Evolutionary conservation across 2,888 invertebrate species (phyloP).

Genomic region (Parasteatoda lunata): DNA sequence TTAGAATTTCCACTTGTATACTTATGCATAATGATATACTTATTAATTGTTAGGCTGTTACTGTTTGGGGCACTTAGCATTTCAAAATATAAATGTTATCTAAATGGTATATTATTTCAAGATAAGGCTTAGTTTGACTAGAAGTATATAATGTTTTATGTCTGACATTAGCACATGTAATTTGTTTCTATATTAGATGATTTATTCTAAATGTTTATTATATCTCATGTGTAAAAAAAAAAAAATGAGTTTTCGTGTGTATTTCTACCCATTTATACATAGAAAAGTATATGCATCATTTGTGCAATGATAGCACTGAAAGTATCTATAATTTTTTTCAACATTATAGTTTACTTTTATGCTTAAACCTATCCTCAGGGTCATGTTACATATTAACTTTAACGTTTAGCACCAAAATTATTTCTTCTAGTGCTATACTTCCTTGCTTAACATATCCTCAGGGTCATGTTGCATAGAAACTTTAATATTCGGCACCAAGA

Average conservation of each 20-base stretch:
- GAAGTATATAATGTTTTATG: constrained; percentile 48
- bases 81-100: constrained; percentile 50
- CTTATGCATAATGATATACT: constrained; percentile 39
- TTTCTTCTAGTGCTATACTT: too few species aligned
- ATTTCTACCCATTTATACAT: constrained; percentile 46
- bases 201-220: constrained; percentile 60
- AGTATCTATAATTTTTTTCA: too few species aligned
- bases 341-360: constrained; percentile 8
- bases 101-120: constrained; percentile 42
- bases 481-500: background rate
- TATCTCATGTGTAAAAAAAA: constrained; percentile 45
- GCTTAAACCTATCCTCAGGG: constrained; percentile 44
- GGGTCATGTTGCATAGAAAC: background rate
- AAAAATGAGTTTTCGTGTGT: constrained; percentile 39
- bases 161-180: constrained; percentile 41
- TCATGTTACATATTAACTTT: constrained; percentile 25
- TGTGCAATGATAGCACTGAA: constrained; percentile 6
- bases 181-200: constrained; percentile 51
- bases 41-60: constrained; percentile 63
- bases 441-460: too few species aligned
- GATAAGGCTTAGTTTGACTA: constrained; percentile 56
- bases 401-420: too few species aligned
- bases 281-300: constrained; percentile 12
- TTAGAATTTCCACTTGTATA: constrained; percentile 39
- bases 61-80: constrained; percentile 44